A percentile compares a stretch with the other conserved stretches of the same genome.
Evolutionary conservation across 2,888 invertebrate genomes (phyloP).

Genomic region (Syrphus vitripennis): DNA sequence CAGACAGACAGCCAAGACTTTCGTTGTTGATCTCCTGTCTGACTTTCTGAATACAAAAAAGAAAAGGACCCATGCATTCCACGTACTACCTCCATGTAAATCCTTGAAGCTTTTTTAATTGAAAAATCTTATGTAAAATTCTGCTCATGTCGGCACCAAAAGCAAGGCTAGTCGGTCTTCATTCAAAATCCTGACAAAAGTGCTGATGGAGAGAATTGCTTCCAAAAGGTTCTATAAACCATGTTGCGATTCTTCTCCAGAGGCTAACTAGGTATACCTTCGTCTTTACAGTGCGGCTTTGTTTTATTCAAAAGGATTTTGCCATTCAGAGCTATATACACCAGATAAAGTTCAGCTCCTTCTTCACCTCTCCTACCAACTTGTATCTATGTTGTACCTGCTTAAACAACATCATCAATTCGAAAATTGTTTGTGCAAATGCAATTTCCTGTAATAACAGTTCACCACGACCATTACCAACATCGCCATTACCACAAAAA

Average conservation of each 20-base stretch:
- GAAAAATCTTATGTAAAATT: conserved; percentile 41
- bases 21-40: conserved; percentile 8
- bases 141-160: conserved; percentile 23
- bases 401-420: conserved; percentile 65
- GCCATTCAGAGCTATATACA: too few relatives aligned
- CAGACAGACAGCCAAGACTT: conserved; percentile 17
- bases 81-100: background rate
- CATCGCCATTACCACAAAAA: conserved; percentile 66
- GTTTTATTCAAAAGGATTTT: conserved; percentile 48
- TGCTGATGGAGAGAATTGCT: background rate
- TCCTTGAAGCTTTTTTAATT: conserved; percentile 44
- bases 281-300: conserved; percentile 39
- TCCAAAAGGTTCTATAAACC: background rate
- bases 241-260: conserved; percentile 19
- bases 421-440: conserved; percentile 71
- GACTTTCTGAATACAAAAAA: background rate
- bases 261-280: background rate
- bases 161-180: background rate
- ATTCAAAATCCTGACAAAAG: conserved; percentile 12
- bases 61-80: background rate
- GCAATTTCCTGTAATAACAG: conserved; percentile 71
- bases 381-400: background rate
- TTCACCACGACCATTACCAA: conserved; percentile 64
- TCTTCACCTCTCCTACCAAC: too few relatives aligned
- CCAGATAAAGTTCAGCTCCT: background rate